These are phyloP conservation scores for Microctenopoma stevenorrisi DNA, from an alignment of 2,797 vertebrate species.

Conservation along the genomic window DNA sequence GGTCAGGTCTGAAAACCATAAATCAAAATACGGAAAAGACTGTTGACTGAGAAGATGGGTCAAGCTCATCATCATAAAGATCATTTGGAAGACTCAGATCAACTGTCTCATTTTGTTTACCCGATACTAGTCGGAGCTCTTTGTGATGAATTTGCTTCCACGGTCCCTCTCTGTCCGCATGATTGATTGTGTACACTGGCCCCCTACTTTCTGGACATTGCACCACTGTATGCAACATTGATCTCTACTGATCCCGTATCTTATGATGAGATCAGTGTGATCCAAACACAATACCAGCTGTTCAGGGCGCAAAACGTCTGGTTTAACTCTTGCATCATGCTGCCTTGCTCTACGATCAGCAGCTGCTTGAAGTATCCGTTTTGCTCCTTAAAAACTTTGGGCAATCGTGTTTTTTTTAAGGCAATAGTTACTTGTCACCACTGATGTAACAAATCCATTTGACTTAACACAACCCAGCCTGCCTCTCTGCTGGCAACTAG, in stretches of 20 bases:
- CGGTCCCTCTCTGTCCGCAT: neutral
- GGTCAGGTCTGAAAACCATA: no score
- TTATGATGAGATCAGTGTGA: neutral
- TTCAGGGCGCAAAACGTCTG: no score
- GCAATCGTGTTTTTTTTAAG: neutral
- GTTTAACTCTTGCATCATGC: no score
- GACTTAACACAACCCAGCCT: neutral
- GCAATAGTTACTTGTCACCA: no score
- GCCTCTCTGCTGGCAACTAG: slow-evolving; percentile 17
- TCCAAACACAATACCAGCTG: no score
- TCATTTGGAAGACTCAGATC: neutral
- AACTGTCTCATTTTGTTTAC: neutral
- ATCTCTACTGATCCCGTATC: neutral
- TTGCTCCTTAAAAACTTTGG: neutral
- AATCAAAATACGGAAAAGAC: no score
- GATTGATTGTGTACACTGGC: neutral
- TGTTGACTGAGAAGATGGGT: no score
- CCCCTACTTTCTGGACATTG: neutral
- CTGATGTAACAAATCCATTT: slow-evolving; percentile 1
- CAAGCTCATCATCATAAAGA: no score
- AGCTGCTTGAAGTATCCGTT: no score
- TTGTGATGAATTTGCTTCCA: neutral
- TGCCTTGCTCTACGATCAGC: no score
- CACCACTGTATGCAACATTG: neutral
- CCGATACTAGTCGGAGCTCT: neutral